Conservation (phyloP, 1,140 invertebrate genomes). For the Onthophagus taurus region DNA sequence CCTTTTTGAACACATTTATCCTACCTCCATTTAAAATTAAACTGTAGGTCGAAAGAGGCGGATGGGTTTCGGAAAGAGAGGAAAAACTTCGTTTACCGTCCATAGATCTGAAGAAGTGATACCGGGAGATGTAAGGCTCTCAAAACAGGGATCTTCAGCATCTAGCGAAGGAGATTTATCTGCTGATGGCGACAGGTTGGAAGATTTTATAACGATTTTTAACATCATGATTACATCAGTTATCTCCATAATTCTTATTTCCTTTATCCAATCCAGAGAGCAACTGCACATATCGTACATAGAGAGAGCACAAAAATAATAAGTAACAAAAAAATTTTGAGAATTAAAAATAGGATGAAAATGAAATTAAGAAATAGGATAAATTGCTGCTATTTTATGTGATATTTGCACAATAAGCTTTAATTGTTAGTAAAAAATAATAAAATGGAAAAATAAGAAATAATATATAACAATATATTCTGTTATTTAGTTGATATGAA, state of each 20-base stretch:
- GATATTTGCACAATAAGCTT: neutral
- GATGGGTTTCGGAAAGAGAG: conserved; percentile 89
- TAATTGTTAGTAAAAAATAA: too few relatives aligned
- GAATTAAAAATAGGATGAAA: neutral
- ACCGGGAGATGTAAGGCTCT: conserved; percentile 70
- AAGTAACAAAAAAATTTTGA: neutral
- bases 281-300: conserved; percentile 34
- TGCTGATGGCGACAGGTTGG: conserved; percentile 71
- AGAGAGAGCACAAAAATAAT: conserved; percentile 27
- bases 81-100: conserved; percentile 89
- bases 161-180: conserved; percentile 87
- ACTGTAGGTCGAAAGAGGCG: conserved; percentile 82
- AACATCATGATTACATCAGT: conserved; percentile 3
- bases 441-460: too few relatives aligned
- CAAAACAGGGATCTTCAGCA: conserved; percentile 75
- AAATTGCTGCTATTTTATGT: neutral
- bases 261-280: conserved; percentile 26
- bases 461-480: too few relatives aligned
- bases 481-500: too few relatives aligned
- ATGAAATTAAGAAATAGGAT: neutral
- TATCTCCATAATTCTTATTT: conserved; percentile 15
- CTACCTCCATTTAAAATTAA: too few relatives aligned
- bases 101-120: conserved; percentile 92
- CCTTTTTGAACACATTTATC: too few relatives aligned
- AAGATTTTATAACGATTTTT: neutral